Percentiles rank a stretch among this genome's conserved stretches.
Conservation (phyloP, 2,888 invertebrate species). For the Agrochola litura region DNA sequence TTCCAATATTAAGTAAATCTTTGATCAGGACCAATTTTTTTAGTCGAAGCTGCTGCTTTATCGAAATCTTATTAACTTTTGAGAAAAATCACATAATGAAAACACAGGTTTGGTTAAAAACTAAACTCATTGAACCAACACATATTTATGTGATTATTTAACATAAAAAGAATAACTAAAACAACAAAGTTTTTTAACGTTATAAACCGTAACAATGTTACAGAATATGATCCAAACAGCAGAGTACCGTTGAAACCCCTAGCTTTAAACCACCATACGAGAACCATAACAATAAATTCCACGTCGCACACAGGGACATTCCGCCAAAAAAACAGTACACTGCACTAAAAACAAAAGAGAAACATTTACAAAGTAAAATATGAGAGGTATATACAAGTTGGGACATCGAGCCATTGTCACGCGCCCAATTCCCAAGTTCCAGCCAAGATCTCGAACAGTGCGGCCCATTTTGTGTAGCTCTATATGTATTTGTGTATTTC, state of each 20-base stretch:
- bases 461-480: slow-evolving; percentile 44
- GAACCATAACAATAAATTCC: slow-evolving; percentile 35
- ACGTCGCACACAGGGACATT: slow-evolving; percentile 5
- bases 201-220: not conserved
- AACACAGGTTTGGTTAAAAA: not conserved
- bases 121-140: not conserved
- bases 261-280: slow-evolving; percentile 14
- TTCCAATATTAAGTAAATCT: not conserved
- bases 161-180: not conserved
- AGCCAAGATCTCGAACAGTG: slow-evolving; percentile 53
- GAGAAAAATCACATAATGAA: not conserved
- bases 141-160: not conserved
- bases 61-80: too few species aligned
- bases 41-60: not conserved
- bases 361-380: slow-evolving; percentile 65
- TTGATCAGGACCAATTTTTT: not conserved
- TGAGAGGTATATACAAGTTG: slow-evolving; percentile 54
- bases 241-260: not conserved
- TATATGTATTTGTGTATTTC: slow-evolving; percentile 20
- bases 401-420: slow-evolving; percentile 68
- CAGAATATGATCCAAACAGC: not conserved
- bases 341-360: slow-evolving; percentile 58
- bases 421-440: slow-evolving; percentile 73
- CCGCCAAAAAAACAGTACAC: slow-evolving; percentile 35
- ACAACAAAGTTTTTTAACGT: not conserved